Conservation (phyloP, 1,140 invertebrate genomes). For the Delia radicum region DNA sequence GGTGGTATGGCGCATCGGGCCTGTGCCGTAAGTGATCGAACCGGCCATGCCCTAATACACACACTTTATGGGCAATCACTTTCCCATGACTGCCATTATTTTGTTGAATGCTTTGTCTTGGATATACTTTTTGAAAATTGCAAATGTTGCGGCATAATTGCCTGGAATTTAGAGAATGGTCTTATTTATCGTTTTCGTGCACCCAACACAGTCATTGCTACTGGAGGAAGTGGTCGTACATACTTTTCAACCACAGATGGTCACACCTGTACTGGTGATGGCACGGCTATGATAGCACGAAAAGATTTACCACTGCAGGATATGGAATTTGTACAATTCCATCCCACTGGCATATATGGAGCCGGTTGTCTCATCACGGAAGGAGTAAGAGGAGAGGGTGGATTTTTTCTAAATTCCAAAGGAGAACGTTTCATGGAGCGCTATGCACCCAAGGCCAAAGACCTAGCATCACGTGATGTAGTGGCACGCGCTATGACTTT, state of each 20-base stretch:
- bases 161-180: conserved; percentile 94
- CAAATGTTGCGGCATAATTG: conserved; percentile 88
- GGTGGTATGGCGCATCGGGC: conserved; percentile 76
- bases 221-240: conserved; percentile 83
- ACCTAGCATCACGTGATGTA: conserved; percentile 98
- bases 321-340: conserved; percentile 98
- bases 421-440: conserved; percentile 99
- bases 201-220: conserved; percentile 76
- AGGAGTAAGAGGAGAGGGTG: conserved; percentile 92
- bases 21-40: conserved; percentile 63
- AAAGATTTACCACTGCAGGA: conserved; percentile 89
- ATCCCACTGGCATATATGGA: conserved; percentile 98
- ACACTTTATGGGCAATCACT: conserved; percentile 96
- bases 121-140: conserved; percentile 95
- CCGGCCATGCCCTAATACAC: conserved; percentile 95
- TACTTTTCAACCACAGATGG: conserved; percentile 98
- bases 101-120: conserved; percentile 97
- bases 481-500: conserved; percentile 96
- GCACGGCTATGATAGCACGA: conserved; percentile 91
- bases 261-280: conserved; percentile 97
- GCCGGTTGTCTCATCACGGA: conserved; percentile 97
- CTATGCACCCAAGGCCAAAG: conserved; percentile 96
- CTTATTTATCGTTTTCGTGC: conserved; percentile 80
- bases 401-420: conserved; percentile 89
- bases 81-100: conserved; percentile 95